phyloP scores from a whole-genome alignment of 2,888 invertebrate species.

The Pachymerium ferrugineum region DNA sequence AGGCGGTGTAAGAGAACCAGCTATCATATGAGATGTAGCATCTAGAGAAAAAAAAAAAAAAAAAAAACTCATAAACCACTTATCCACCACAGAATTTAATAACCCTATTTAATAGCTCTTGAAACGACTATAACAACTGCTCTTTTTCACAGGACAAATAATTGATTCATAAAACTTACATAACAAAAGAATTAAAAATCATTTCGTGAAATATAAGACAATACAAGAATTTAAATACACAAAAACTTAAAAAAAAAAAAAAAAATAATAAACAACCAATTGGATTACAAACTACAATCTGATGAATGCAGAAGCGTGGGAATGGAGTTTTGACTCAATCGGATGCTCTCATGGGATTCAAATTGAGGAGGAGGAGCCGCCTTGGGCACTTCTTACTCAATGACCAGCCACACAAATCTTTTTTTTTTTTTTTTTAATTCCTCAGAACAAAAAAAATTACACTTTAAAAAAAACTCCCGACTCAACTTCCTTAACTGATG shows the following conservation, averaged over 20 bases:
- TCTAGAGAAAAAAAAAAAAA: background rate
- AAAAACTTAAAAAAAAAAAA: too few relatives aligned
- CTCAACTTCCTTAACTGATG: background rate
- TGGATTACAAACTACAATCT: background rate
- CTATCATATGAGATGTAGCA: constrained; percentile 42
- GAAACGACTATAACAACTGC: background rate
- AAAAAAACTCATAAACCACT: background rate
- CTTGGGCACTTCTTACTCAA: background rate
- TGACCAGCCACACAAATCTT: background rate
- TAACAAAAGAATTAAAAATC: background rate
- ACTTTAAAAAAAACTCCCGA: too few relatives aligned
- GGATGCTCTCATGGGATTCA: background rate
- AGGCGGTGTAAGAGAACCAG: constrained; percentile 51
- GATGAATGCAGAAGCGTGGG: background rate
- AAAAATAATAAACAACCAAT: background rate
- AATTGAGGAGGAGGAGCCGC: background rate
- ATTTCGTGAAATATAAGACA: too few relatives aligned
- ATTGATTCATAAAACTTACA: background rate
- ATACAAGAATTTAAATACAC: too few relatives aligned
- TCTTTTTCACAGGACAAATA: background rate
- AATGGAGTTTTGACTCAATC: background rate
- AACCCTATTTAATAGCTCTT: background rate
- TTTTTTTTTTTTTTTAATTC: too few relatives aligned
- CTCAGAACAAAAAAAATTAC: background rate
- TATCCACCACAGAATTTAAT: too few relatives aligned